A percentile compares a stretch with the other conserved stretches of the same genome.
phyloP scores from a whole-genome alignment of 2,888 invertebrate species.

The Tiliacea citrago region DNA sequence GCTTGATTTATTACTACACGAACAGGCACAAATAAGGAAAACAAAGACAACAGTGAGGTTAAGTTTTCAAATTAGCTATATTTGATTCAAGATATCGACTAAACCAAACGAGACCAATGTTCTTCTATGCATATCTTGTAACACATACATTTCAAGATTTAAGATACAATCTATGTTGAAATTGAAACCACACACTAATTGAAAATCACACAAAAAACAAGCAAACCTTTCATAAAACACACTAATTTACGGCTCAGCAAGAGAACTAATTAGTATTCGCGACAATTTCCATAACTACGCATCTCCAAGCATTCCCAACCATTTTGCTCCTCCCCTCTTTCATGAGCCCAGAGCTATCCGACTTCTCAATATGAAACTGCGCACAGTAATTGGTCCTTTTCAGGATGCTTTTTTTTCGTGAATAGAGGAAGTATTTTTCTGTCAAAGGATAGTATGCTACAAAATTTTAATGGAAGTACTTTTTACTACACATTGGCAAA shows the following conservation, averaged over 20 bases:
- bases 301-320: background rate
- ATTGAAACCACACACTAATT: too few species aligned
- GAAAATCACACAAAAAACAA: too few species aligned
- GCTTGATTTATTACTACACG: background rate
- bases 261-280: slow-evolving; percentile 47
- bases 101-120: too few species aligned
- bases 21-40: background rate
- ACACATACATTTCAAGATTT: too few species aligned
- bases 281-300: slow-evolving; percentile 24
- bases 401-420: slow-evolving; percentile 5
- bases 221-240: background rate
- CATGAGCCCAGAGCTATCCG: slow-evolving; percentile 30
- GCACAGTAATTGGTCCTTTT: slow-evolving; percentile 48
- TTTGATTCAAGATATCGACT: too few species aligned
- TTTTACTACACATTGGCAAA: background rate
- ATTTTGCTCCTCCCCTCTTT: slow-evolving; percentile 27
- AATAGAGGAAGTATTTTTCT: background rate
- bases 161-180: too few species aligned
- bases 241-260: slow-evolving; percentile 6
- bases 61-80: too few species aligned
- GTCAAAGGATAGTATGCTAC: background rate
- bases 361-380: slow-evolving; percentile 40
- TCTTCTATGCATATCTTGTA: too few species aligned
- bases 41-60: background rate
- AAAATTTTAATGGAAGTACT: background rate